A percentile compares a stretch with the other conserved stretches of the same genome.
These are phyloP conservation scores for Mythimna loreyi DNA, from an alignment of 2,888 invertebrate genomes.

Conservation along the genomic window DNA sequence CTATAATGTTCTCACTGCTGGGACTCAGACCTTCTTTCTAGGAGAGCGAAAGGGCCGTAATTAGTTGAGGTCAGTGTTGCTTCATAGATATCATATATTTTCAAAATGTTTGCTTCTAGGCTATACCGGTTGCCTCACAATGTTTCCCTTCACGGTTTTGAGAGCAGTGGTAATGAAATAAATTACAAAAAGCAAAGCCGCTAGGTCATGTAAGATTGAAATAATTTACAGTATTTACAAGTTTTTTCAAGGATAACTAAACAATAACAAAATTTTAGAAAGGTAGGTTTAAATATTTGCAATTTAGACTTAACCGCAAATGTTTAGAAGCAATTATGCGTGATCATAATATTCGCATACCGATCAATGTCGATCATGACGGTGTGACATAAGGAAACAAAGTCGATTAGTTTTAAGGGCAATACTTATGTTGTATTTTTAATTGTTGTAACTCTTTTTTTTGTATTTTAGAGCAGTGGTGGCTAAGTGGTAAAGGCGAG, in stretches of 20 bases:
- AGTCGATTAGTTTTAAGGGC: constrained; percentile 43
- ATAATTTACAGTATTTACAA: background rate
- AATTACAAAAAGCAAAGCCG: no score
- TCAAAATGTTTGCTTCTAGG: no score
- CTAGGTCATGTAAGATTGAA: background rate
- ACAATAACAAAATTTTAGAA: constrained; percentile 26
- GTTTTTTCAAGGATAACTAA: constrained; percentile 21
- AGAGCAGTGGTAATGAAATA: no score
- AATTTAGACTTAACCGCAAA: constrained; percentile 27
- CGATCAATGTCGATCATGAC: constrained; percentile 43
- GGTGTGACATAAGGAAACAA: constrained; percentile 42
- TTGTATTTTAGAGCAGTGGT: no score
- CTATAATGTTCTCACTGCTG: no score
- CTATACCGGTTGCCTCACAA: no score
- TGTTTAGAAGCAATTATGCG: constrained; percentile 23
- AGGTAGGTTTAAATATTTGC: constrained; percentile 2
- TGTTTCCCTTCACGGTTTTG: no score
- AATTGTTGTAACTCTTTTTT: constrained; percentile 35
- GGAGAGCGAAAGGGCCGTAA: no score
- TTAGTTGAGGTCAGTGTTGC: no score
- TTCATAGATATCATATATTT: no score
- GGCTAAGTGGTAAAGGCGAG: no score
- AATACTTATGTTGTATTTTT: constrained; percentile 12
- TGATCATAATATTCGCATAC: constrained; percentile 21
- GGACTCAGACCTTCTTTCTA: no score